phyloP scores from a whole-genome alignment of 2,113 vertebrate genomes.

The Myocastor coypus region DNA sequence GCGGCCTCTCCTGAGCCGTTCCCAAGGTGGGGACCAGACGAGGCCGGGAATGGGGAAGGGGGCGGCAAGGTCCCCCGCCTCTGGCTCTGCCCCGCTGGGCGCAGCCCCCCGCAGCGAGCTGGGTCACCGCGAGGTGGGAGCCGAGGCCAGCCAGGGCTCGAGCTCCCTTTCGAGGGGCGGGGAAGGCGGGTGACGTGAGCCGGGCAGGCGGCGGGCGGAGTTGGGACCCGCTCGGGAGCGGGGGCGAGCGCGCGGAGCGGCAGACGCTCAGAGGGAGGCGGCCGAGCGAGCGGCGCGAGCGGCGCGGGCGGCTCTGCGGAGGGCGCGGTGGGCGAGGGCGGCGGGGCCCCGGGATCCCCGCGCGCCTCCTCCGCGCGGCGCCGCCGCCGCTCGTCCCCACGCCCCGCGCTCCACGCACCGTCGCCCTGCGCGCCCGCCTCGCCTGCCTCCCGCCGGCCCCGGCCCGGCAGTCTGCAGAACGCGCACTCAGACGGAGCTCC shows the following conservation, averaged over 20 bases:
- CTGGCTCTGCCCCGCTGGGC: background rate
- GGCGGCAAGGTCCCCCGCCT: background rate
- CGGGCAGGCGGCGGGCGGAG: slow-evolving; percentile 76
- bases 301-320: slow-evolving; percentile 70
- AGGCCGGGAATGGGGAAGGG: slow-evolving; percentile 42
- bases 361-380: slow-evolving; percentile 75
- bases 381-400: slow-evolving; percentile 74
- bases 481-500: slow-evolving; percentile 75
- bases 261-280: slow-evolving; percentile 71
- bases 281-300: slow-evolving; percentile 41
- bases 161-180: slow-evolving; percentile 72
- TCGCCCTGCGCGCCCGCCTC: slow-evolving; percentile 68
- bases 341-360: slow-evolving; percentile 80
- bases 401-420: slow-evolving; percentile 70
- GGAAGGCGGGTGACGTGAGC: slow-evolving; percentile 82
- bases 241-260: slow-evolving; percentile 61
- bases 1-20: slow-evolving; percentile 66
- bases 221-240: slow-evolving; percentile 74
- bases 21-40: slow-evolving; percentile 68
- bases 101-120: background rate
- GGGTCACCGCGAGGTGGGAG: background rate
- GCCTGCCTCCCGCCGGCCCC: slow-evolving; percentile 62
- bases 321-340: slow-evolving; percentile 80
- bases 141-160: slow-evolving; percentile 43
- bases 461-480: slow-evolving; percentile 70